A percentile compares a stretch with the other conserved stretches of the same genome.
Evolutionary conservation across 2,888 invertebrate genomes (phyloP).

Genomic region (Troides helena): DNA sequence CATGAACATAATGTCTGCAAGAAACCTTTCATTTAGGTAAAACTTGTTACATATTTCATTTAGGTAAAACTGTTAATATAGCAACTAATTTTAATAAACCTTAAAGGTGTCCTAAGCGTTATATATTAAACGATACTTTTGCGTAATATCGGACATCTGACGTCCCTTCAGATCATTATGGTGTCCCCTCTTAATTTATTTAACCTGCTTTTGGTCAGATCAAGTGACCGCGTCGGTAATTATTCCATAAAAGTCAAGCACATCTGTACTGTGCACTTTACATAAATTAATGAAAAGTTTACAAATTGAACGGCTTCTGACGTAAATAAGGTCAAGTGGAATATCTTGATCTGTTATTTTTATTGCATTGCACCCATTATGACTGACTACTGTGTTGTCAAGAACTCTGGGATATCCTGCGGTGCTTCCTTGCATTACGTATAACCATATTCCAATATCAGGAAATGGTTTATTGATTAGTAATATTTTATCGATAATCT

Average conservation of each 20-base stretch:
- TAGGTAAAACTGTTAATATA: no score
- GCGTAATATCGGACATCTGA: constrained; percentile 1
- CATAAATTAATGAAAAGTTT: neutral
- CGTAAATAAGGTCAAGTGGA: no score
- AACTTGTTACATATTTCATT: no score
- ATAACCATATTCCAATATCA: no score
- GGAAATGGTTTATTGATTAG: no score
- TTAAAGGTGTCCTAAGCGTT: neutral
- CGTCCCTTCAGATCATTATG: neutral
- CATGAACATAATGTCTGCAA: neutral
- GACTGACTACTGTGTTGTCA: no score
- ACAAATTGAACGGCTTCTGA: neutral
- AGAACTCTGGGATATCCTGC: no score
- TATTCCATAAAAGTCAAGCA: neutral
- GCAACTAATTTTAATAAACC: neutral
- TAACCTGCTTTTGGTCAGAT: constrained; percentile 3
- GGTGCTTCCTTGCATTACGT: no score
- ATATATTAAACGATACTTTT: neutral
- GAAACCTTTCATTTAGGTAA: neutral
- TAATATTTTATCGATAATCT: no score
- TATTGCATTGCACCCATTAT: no score
- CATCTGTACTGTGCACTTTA: neutral
- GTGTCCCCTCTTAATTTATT: neutral
- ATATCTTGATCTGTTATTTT: no score
- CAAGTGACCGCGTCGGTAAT: neutral